Evolutionary conservation across 2,797 vertebrate species (phyloP), one percentile per base, ranked within the genome.

Genomic region (Okamejei kenojei): DNA sequence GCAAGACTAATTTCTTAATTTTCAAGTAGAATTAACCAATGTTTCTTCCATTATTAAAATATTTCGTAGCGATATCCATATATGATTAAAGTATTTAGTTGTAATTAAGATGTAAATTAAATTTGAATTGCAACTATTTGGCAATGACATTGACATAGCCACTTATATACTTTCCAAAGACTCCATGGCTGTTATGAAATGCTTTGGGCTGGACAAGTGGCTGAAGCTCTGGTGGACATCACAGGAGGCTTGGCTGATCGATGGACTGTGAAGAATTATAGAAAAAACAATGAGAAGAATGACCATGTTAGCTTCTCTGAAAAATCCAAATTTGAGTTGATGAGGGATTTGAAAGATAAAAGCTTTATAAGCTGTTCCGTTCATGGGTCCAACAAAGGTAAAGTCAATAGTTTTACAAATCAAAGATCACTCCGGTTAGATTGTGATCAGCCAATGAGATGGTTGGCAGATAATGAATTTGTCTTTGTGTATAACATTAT

Each of bases 141-240:
- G 86, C 35, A 63, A 91, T n/a, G 29, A 92, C 13, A 6, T 76
- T 6, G 1, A 54, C 54, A 92, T 45, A 76, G 26, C 4, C 76
- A 15, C 29, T 76, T 76, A 26, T 76, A 29, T 91, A 21, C 71
- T 80, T 78, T 93, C 23, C 86, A 21, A 35, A 99, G 99, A 95
- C 95, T 99, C 73, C 96, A 97, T 13, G 98, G 98, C 54, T 98
- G 98, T 81, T 99, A 99, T 0, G 99, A 99, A 93, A 96, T 93
- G 9, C 94, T 99, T 76, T 99, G 98, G 98, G 99, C 98, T 0
- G 98, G 98, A 35, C 98, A 99, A 95, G 98, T 99, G 94, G 97
- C 97, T 0, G 98, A 99, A 93, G 98, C 98, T 86, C 94, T 99
- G 84, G 98, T 99, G 94, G 99, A 99, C 95, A 94, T 99, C 94